These are phyloP conservation scores for Ellobius talpinus DNA, from an alignment of 2,113 vertebrate genomes.

Conservation along the genomic window DNA sequence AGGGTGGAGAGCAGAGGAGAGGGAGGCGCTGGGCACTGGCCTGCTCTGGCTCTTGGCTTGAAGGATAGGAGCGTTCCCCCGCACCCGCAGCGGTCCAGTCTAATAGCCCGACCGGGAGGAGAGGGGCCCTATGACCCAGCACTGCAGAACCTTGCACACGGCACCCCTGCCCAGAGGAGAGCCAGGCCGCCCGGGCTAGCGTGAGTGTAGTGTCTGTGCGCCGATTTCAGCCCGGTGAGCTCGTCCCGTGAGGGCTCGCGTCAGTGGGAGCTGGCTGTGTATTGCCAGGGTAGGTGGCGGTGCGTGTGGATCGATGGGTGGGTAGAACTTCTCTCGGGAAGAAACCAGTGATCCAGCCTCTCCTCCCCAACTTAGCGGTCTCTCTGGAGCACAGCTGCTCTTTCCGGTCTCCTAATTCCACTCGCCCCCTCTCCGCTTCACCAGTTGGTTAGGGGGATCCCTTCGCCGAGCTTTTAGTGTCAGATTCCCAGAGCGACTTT, in stretches of 20 bases:
- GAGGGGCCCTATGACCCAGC: not conserved
- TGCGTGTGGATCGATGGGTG: not conserved
- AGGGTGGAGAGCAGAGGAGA: not conserved
- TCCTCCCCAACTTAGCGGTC: not conserved
- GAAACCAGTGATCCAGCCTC: not conserved
- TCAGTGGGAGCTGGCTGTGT: accelerated
- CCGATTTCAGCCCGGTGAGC: not conserved
- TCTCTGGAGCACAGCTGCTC: not conserved
- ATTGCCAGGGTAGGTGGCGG: not conserved
- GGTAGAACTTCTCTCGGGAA: not conserved
- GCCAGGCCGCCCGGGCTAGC: not conserved
- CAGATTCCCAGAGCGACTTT: not conserved
- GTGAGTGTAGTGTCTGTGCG: no score
- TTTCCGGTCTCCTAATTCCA: not conserved
- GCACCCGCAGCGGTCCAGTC: accelerated
- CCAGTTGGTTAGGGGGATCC: not conserved
- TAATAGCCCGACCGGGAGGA: not conserved
- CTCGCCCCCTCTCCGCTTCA: not conserved
- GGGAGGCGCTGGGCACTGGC: not conserved
- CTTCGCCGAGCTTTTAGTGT: no score
- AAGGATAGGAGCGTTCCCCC: no score
- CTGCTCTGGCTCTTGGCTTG: accelerated
- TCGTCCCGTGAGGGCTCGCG: not conserved
- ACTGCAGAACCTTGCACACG: accelerated
- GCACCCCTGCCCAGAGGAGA: not conserved